A percentile compares a stretch with the other conserved stretches of the same genome.
phyloP scores from a whole-genome alignment of 2,888 invertebrate genomes.

The Papilio elwesi region DNA sequence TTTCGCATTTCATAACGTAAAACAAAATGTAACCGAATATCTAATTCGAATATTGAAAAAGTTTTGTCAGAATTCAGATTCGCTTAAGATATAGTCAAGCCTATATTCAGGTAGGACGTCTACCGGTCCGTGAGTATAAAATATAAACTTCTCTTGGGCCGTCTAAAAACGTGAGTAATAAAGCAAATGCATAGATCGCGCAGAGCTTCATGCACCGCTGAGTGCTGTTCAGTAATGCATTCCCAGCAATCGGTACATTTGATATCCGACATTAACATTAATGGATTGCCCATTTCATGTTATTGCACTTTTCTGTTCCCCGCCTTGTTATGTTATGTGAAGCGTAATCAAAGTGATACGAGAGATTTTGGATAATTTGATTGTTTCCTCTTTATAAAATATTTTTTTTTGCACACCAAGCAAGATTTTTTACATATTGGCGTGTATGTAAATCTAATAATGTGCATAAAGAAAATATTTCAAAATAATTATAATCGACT shows the following conservation, averaged over 20 bases:
- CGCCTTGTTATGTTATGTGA: constrained; percentile 11
- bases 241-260: constrained; percentile 61
- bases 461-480: too few relatives aligned
- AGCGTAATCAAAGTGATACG: constrained; percentile 19
- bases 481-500: too few relatives aligned
- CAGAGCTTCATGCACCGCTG: constrained; percentile 70
- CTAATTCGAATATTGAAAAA: too few relatives aligned
- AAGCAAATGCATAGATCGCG: constrained; percentile 63
- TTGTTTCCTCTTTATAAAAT: neutral
- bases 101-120: neutral
- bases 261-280: constrained; percentile 71
- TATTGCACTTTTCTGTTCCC: constrained; percentile 57
- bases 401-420: neutral
- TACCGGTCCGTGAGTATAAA: neutral
- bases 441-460: too few relatives aligned
- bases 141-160: constrained; percentile 23
- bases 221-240: constrained; percentile 60
- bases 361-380: constrained; percentile 13
- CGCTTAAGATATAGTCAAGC: too few relatives aligned
- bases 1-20: too few relatives aligned
- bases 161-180: constrained; percentile 50
- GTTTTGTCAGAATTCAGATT: too few relatives aligned
- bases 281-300: constrained; percentile 77
- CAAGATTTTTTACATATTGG: too few relatives aligned
- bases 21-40: too few relatives aligned